These are phyloP conservation scores for Platyrinchus mystaceus DNA, from an alignment of 2,797 vertebrate species.

Conservation along the genomic window DNA sequence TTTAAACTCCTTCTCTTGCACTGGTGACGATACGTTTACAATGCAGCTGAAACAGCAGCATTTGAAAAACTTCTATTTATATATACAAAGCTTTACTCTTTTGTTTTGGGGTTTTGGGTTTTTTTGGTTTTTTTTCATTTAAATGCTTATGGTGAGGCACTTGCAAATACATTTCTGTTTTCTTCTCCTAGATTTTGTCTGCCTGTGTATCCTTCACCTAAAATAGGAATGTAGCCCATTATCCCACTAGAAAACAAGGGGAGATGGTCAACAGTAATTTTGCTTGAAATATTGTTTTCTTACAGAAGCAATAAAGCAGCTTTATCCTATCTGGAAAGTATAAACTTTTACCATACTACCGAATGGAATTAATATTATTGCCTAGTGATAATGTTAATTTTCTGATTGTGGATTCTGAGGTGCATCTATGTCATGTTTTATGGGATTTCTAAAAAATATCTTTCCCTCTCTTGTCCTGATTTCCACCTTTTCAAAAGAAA, in stretches of 20 bases:
- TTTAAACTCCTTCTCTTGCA: neutral
- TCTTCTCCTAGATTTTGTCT: neutral
- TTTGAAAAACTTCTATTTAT: neutral
- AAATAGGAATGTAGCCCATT: neutral
- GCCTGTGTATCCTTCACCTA: neutral
- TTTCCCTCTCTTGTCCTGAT: neutral
- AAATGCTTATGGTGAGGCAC: neutral
- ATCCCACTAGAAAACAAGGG: neutral
- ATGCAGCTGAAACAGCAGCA: neutral
- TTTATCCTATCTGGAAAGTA: neutral
- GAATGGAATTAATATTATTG: neutral
- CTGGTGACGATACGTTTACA: neutral
- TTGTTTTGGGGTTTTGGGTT: too few species aligned
- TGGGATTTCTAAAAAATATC: neutral
- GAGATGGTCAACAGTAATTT: neutral
- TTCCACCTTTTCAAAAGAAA: neutral
- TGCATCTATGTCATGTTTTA: neutral
- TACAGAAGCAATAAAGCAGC: neutral
- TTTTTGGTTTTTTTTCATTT: too few species aligned
- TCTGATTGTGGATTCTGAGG: neutral
- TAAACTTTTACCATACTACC: neutral
- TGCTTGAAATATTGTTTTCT: neutral
- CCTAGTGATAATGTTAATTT: neutral
- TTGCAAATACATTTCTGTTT: neutral
- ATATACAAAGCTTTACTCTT: neutral